Evolutionary conservation across 2,888 invertebrate genomes (phyloP), one percentile per base, ranked within the genome.

Genomic region (Pyrgus malvae): DNA sequence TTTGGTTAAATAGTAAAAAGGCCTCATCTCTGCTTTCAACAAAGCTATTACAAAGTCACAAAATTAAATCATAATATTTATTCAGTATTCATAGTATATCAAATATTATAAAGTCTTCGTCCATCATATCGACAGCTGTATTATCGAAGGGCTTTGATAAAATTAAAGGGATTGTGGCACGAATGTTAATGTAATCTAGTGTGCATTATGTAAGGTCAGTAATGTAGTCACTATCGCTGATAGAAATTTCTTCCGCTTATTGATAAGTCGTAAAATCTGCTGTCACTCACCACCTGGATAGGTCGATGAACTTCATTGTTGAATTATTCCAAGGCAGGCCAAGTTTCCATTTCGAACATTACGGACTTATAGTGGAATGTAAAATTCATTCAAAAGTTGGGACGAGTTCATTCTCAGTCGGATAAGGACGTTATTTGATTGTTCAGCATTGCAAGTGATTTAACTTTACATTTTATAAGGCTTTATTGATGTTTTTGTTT

Each of bases 151-250:
- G 65, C 56, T 64, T 66, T 67, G 71, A 72, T 76, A 70, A 73
- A 76, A 76, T 72, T 74, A 72, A 71, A 69, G 59, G 72, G 69
- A 76, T 76, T 74, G 71, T 74, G 65, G 72, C 64, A 59, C 65
- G 68, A 76, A 76, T 72, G 72, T 67, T 51, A 71, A 67, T 69
- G 75, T 76, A 85, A 86, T 85, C 76, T 80, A 74, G 71, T 70
- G 62, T 71, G 73, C 66, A 78, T 87, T 83, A 80, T 83, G 84
- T 78, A 73, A 86, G 88, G 87, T 88, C 85, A 86, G 87, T 82
- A 70, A 69, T 72, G 64, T 65, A 63, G 67, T 72, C 76, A 77
- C 77, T 76, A 80, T 77, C 75, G 72, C 73, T 69, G 77, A 69
- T 68, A 69, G 69, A 79, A 81, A 83, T 83, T 84, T 87, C 85